Base-by-base conservation (phyloP, 2,797 vertebrate genomes). In the Malacoctenus gilli region DNA sequence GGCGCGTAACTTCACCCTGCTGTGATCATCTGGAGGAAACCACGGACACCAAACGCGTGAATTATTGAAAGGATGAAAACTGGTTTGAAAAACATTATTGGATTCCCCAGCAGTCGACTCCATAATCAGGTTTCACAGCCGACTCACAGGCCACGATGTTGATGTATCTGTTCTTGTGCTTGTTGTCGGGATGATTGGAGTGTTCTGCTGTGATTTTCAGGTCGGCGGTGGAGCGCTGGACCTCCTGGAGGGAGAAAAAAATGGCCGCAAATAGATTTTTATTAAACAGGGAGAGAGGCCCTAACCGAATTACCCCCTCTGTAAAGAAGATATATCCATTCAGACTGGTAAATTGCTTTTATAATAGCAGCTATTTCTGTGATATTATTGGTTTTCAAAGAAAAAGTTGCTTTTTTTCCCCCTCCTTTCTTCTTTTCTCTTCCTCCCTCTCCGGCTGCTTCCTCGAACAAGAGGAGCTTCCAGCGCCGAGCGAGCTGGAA, bases 111-210 rank as follows among this genome's bases (percentile, higher is more conserved):
- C 46, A 23, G 52, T 18, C 44, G 36, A 73, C 46, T 30, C 50
- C 36, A 31, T 72, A 65, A 75, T 78, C 58, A 41, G 50, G 73
- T 75, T 77, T 73, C 25, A 59, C 55, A 71, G 74, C 36, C 41
- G 84, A 95, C 97, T 96, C 89, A 99, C 97, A 99, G 83, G 97
- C 97, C 81, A 98, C 92, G 69, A 99, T 99, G 92, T 99, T 99
- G 92, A 99, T 98, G 87, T 99, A 99, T 96, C 97, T 93, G 94
- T 99, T 99, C 91, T 99, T 99, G 93, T 98, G 96, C 95, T 99
- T 99, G 94, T 98, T 98, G 86, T 99, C 97, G 0, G 94, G 96
- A 79, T 98, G 96, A 87, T 98, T 99, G 82, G 97, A 98, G 82
- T 97, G 96, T 86, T 99, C 97, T 13, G 95, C 94, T 5, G 95